Percentiles rank a stretch among this genome's conserved stretches.
Conservation (phyloP, 1,140 invertebrate genomes). For the Drosophila bocki region DNA sequence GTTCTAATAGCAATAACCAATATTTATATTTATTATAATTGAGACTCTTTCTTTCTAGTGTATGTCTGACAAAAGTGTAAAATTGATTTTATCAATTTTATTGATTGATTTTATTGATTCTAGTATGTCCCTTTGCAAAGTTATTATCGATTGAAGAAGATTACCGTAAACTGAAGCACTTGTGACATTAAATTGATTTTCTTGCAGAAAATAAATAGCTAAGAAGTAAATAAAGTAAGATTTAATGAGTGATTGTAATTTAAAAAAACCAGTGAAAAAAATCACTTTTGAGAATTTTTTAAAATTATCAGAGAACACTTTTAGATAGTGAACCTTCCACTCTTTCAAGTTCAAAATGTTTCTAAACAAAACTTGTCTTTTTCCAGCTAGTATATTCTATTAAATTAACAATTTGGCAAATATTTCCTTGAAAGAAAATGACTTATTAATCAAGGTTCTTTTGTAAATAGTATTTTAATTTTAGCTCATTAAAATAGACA, state of each 20-base stretch:
- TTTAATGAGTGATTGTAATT: background rate
- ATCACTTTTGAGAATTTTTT: too few species aligned
- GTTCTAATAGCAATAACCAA: background rate
- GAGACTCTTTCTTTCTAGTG: background rate
- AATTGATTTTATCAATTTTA: background rate
- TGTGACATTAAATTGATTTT: background rate
- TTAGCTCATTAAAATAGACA: background rate
- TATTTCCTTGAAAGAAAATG: background rate
- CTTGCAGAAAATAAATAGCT: background rate
- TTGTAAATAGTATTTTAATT: background rate
- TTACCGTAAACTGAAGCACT: background rate
- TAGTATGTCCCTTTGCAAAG: background rate
- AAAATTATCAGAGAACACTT: background rate
- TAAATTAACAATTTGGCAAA: too few species aligned
- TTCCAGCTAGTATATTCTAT: too few species aligned
- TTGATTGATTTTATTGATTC: background rate
- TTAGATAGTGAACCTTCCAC: background rate
- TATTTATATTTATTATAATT: background rate
- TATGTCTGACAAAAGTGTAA: background rate
- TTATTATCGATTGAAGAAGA: conserved; percentile 4
- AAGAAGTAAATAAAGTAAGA: background rate
- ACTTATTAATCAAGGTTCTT: background rate
- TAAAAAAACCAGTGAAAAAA: background rate
- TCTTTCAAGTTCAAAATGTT: background rate
- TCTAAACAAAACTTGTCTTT: too few species aligned